Percentiles rank a stretch among this genome's conserved stretches.
Conservation (phyloP, 2,113 vertebrate genomes). For the Gymnarchus niloticus region DNA sequence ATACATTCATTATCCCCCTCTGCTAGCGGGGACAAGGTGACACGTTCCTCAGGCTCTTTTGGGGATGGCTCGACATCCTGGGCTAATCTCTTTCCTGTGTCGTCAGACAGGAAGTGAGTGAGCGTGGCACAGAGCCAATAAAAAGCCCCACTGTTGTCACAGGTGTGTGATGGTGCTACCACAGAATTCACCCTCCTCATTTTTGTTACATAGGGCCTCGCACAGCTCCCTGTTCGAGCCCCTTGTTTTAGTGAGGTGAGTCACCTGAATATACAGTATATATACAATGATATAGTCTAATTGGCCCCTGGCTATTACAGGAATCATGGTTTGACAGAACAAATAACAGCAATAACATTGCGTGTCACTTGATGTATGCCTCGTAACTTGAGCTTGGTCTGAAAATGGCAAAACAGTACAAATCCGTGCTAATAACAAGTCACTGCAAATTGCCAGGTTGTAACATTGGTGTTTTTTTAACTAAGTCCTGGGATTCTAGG, state of each 20-base stretch:
- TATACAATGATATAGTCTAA: conserved; percentile 37
- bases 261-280: conserved; percentile 35
- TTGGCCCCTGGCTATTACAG: conserved; percentile 42
- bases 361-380: conserved; percentile 32
- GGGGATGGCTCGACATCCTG: background rate
- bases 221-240: background rate
- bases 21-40: background rate
- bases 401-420: conserved; percentile 25
- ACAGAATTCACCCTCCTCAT: conserved; percentile 25
- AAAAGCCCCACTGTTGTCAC: conserved; percentile 43
- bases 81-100: background rate
- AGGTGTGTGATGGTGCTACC: conserved; percentile 39
- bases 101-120: background rate
- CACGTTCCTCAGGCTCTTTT: background rate
- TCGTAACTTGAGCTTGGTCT: background rate
- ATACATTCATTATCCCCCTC: conserved; percentile 60
- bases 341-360: conserved; percentile 37
- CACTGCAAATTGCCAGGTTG: conserved; percentile 29
- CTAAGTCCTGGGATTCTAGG: background rate
- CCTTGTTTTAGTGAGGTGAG: conserved; percentile 30
- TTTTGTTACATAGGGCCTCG: conserved; percentile 40
- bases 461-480: conserved; percentile 7
- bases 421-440: conserved; percentile 18
- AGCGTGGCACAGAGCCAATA: conserved; percentile 16
- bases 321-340: conserved; percentile 39